Percentiles rank a stretch among this genome's conserved stretches.
These are phyloP conservation scores for Limulus polyphemus DNA, from an alignment of 2,888 invertebrate genomes.

Conservation along the genomic window DNA sequence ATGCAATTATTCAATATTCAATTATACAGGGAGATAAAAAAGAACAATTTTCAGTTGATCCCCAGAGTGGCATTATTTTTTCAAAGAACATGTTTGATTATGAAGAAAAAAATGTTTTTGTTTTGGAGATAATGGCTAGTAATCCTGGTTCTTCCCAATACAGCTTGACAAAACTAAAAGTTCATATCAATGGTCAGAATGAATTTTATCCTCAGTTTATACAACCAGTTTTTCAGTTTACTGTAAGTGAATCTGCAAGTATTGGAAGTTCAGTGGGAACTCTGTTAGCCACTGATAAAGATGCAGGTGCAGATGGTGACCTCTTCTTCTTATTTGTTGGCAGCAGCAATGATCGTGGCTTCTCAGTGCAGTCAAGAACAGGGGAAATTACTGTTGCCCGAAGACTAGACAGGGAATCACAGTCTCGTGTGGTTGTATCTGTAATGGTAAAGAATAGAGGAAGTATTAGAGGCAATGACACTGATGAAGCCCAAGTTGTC, in stretches of 20 bases:
- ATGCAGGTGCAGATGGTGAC: slow-evolving; percentile 71
- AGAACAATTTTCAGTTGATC: slow-evolving; percentile 60
- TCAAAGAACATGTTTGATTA: slow-evolving; percentile 70
- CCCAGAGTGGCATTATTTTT: slow-evolving; percentile 58
- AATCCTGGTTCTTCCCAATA: slow-evolving; percentile 76
- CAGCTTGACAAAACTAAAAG: slow-evolving; percentile 50
- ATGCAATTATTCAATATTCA: slow-evolving; percentile 69
- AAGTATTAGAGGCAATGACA: slow-evolving; percentile 85
- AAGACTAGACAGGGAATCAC: slow-evolving; percentile 70
- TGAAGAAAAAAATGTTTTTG: slow-evolving; percentile 64
- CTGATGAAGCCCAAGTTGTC: slow-evolving; percentile 85
- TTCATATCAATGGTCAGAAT: slow-evolving; percentile 71
- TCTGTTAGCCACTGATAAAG: slow-evolving; percentile 77
- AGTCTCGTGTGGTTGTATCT: slow-evolving; percentile 73
- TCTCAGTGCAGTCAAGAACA: slow-evolving; percentile 60
- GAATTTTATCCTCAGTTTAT: slow-evolving; percentile 78
- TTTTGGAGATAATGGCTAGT: slow-evolving; percentile 61
- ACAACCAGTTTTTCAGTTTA: slow-evolving; percentile 79
- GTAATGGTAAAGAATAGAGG: slow-evolving; percentile 91
- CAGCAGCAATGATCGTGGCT: slow-evolving; percentile 81
- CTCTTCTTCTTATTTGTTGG: slow-evolving; percentile 87
- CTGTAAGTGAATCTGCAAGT: slow-evolving; percentile 80
- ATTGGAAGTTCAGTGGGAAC: slow-evolving; percentile 72
- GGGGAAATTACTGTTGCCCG: slow-evolving; percentile 72
- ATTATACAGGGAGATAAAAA: slow-evolving; percentile 62